Evolutionary conservation across 2,113 vertebrate genomes (phyloP), one percentile per base, ranked within the genome.

Genomic region (Neoarius graeffei): DNA sequence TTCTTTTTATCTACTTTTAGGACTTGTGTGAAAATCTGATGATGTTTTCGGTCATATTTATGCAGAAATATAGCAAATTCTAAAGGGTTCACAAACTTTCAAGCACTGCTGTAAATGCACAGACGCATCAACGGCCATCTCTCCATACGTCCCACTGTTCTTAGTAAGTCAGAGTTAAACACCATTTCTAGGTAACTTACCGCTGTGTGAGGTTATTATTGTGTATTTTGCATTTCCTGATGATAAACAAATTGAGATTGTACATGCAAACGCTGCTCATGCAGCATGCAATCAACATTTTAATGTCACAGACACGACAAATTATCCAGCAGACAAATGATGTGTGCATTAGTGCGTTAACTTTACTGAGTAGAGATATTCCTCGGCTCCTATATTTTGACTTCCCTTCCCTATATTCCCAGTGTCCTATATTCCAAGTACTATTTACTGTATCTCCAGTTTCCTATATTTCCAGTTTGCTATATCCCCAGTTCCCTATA

Each of bases 191-290:
- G 69, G 84, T 74, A 85, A 85, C 14, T 85, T 74, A 76, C 54
- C 84, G 15, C 69, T 74, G 66, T 74, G 30, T 10, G 1, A 60
- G 71, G 42, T 85, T 85, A 60, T 60, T 76, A 85, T 85, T 85
- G 69, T 23, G 27, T 62, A 20, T 19, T 85, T 85, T 85, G 84
- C 84, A 85, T 85, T 85, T 85, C 84, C 84, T 85, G 84, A 74
- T 85, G 62, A 73, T 85, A 85, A 85, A 85, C 84, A 85, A 85
- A 85, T 85, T 60, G 11, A 85, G 71, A 85, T 76, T 62, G 57
- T 85, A 60, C 57, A 85, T 85, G 84, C 84, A 85, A 85, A 74
- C 25, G 11, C 19, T 25, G n/a, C 64, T 84, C 48, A n/a, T 66
- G 14, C 62, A 84, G 23, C n/a, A 19, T 25, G 25, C 82, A 67